Conservation (phyloP, 1,140 invertebrate genomes). For the Brachionus paranguensis region DNA sequence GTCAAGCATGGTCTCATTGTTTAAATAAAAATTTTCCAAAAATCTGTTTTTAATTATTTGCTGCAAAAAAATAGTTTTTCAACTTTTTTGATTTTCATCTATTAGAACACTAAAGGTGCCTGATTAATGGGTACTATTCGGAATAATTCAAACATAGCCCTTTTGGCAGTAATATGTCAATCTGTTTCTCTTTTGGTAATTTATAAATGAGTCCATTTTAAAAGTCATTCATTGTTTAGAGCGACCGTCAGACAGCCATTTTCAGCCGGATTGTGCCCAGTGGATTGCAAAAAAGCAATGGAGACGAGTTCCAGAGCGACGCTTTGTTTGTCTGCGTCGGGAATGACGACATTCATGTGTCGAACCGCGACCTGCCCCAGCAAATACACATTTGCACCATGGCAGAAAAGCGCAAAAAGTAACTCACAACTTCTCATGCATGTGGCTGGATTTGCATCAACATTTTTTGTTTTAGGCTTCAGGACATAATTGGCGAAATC, state of each 20-base stretch:
- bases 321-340: conserved; percentile 34
- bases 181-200: neutral
- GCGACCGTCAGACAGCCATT: conserved; percentile 35
- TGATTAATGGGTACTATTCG: neutral
- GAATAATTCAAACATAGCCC: neutral
- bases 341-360: conserved; percentile 31
- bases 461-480: neutral
- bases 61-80: neutral
- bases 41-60: conserved; percentile 9
- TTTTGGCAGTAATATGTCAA: conserved; percentile 41
- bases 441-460: neutral
- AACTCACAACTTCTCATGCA: neutral
- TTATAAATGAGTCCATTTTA: neutral
- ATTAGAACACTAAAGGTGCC: neutral
- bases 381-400: conserved; percentile 32
- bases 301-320: conserved; percentile 36
- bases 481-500: conserved; percentile 32
- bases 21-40: conserved; percentile 28
- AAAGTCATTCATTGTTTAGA: conserved; percentile 33
- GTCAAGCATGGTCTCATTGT: neutral
- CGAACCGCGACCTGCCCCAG: conserved; percentile 22
- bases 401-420: conserved; percentile 38
- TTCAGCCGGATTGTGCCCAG: conserved; percentile 37
- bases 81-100: neutral
- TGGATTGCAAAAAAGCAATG: conserved; percentile 39